Base-by-base conservation (phyloP, 2,797 vertebrate species). In the Myotis daubentonii region DNA sequence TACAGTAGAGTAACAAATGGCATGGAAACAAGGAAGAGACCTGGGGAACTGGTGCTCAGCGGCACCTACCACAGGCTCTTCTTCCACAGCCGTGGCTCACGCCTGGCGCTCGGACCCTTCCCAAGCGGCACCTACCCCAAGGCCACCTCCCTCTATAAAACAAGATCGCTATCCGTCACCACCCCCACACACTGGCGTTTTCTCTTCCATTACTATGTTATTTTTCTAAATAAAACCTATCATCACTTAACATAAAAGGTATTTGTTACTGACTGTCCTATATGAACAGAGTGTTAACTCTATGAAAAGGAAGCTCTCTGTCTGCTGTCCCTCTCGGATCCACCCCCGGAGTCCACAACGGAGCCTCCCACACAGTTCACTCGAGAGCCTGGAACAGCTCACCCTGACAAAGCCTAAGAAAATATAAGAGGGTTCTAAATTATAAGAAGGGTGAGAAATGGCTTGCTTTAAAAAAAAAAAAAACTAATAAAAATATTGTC, bases 51-150 rank as follows among this genome's bases (percentile, higher is more conserved):
- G 49, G 47, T 3, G 1, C 25, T 38, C 51, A 60, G 10, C 9
- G 30, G 53, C 28, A 28, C 25, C 36, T 23, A 13, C 23, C 47
- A 82, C 80, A 47, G 81, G 62, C 22, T 65, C 65, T 8, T 11
- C 8, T 23, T 8, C 6, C 51, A n/a, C 0, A n/a, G 0, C 33
- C 6, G 4, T 0, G 60, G 60, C 30, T n/a, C 12, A 4, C 1
- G 41, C 44, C 60, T 19, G 62, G 78, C 1, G 0, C 9, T n/a
- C 2, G 55, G 78, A 49, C 20, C 72, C 78, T 70, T 15, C 28
- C 6, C n/a, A 51, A 53, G 71, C 0, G 22, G 38, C 6, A 20
- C 23, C 57, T 6, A 38, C 9, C 17, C 25, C 19, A 41, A 49
- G 36, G 1, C 22, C 33, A 0, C 22, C 33, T n/a, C 12, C 13